Conservation (phyloP, 2,113 vertebrate genomes). For the Gracilinanus agilis region DNA sequence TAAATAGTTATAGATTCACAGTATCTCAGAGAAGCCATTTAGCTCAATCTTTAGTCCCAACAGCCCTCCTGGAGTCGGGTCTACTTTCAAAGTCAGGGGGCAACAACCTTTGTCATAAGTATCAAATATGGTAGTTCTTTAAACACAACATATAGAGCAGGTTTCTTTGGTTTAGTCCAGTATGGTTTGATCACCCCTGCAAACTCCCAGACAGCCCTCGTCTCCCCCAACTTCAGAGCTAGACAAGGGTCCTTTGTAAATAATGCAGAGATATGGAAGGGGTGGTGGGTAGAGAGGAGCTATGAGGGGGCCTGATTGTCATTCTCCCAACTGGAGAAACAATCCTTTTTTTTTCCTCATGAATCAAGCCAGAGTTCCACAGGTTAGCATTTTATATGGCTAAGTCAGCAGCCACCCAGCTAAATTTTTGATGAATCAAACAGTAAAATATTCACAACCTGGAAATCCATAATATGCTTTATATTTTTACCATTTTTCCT, state of each 20-base stretch:
- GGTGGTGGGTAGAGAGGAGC: background rate
- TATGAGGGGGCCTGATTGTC: accelerated
- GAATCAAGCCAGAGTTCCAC: background rate
- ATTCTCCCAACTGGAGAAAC: accelerated
- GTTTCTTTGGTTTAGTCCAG: background rate
- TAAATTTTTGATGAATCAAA: slow-evolving; percentile 46
- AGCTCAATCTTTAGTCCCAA: background rate
- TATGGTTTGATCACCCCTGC: background rate
- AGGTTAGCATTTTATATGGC: background rate
- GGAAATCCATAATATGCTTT: slow-evolving; percentile 5
- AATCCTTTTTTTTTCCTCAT: background rate
- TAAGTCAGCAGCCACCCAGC: background rate
- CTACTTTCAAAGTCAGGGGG: background rate
- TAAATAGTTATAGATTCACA: background rate
- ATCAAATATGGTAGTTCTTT: background rate
- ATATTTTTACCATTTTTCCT: background rate
- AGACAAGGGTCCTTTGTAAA: background rate
- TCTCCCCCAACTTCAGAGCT: accelerated
- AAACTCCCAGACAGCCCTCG: background rate
- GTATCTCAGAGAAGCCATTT: background rate
- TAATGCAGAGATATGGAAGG: background rate
- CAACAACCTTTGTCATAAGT: background rate
- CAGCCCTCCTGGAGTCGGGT: background rate
- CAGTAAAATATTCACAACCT: slow-evolving; percentile 61
- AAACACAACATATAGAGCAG: background rate